Conservation (phyloP, 2,797 vertebrate genomes). For the Coracias cyanogaster region DNA sequence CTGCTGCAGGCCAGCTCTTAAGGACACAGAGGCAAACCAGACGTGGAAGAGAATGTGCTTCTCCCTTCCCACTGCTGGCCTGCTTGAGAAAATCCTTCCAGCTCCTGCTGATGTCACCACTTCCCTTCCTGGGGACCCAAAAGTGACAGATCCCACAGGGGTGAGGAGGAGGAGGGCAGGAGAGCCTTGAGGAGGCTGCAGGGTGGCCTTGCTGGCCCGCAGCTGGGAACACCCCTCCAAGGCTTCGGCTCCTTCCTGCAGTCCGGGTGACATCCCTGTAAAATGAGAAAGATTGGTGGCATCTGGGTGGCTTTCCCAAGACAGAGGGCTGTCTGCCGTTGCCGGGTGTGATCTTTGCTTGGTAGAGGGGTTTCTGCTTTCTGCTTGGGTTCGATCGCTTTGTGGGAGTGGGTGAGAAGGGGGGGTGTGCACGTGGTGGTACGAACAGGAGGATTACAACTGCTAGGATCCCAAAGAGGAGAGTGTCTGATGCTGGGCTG, state of each 20-base stretch:
- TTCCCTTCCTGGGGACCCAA: neutral
- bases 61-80: neutral
- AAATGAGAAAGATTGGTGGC: neutral
- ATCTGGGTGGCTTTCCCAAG: neutral
- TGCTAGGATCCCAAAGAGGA: neutral
- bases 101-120: neutral
- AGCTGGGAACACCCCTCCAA: neutral
- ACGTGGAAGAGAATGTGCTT: neutral
- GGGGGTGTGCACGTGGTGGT: neutral
- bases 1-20: neutral
- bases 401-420: neutral
- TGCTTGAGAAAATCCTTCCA: slow-evolving; percentile 21
- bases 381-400: neutral
- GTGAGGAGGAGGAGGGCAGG: neutral
- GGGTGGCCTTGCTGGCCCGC: neutral
- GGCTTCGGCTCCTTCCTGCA: neutral
- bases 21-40: slow-evolving; percentile 6
- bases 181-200: neutral
- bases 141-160: neutral
- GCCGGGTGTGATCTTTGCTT: neutral
- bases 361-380: neutral
- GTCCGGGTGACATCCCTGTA: accelerated
- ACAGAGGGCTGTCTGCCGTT: neutral
- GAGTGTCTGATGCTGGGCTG: neutral
- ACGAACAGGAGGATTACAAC: neutral